A percentile compares a stretch with the other conserved stretches of the same genome.
phyloP scores from a whole-genome alignment of 2,113 vertebrate genomes.

The Oncorhynchus mykiss region DNA sequence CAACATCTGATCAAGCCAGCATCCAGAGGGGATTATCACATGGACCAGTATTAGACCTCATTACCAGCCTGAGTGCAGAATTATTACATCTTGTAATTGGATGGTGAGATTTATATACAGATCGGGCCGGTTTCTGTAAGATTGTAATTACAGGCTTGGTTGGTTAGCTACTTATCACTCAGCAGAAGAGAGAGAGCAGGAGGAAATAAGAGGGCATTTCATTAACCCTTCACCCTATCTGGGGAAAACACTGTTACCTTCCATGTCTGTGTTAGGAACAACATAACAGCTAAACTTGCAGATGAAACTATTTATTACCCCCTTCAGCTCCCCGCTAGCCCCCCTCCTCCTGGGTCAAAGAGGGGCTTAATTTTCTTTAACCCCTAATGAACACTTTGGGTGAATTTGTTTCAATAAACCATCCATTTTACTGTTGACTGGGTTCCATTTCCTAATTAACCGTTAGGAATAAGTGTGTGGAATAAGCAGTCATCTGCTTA shows the following conservation, averaged over 20 bases:
- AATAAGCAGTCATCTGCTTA: conserved; percentile 89
- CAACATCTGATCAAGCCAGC: conserved; percentile 99
- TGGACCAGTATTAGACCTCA: conserved; percentile 99
- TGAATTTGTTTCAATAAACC: conserved; percentile 86
- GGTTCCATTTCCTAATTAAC: conserved; percentile 90
- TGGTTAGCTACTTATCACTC: conserved; percentile 95
- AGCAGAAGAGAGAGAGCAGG: conserved; percentile 85
- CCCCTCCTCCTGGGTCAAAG: conserved; percentile 69
- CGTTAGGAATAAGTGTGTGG: conserved; percentile 83
- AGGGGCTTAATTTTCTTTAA: conserved; percentile 83
- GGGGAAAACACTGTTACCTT: conserved; percentile 89
- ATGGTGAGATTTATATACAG: conserved; percentile 98
- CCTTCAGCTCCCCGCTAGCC: conserved; percentile 51
- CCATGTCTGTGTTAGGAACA: conserved; percentile 96
- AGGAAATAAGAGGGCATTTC: conserved; percentile 98
- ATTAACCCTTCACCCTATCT: conserved; percentile 98
- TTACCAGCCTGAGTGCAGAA: conserved; percentile 99
- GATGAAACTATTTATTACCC: conserved; percentile 95
- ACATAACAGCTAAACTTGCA: conserved; percentile 95
- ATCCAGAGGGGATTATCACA: conserved; percentile 99
- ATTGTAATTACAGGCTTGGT: conserved; percentile 88
- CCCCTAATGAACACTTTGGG: conserved; percentile 85
- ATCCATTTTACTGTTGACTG: conserved; percentile 91
- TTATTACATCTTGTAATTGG: conserved; percentile 99
- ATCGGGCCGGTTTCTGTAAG: conserved; percentile 85